Evolutionary conservation across 2,113 vertebrate genomes (phyloP).

Genomic region (Cryptomyrus ogoouensis): DNA sequence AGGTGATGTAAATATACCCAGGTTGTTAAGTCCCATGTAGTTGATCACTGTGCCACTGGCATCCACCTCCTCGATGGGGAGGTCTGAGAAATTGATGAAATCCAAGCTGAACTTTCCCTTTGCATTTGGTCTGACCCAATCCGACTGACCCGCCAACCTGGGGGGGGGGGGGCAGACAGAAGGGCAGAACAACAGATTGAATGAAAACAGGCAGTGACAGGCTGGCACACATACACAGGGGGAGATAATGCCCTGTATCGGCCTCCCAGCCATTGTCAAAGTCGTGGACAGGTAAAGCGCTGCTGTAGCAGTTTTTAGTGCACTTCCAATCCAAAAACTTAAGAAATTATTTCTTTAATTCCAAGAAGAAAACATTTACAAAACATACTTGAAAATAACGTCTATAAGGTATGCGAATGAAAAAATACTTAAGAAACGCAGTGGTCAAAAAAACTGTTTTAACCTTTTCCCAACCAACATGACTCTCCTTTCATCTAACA

Average conservation of each 20-base stretch:
- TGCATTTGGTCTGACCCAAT: conserved; percentile 54
- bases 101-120: conserved; percentile 45
- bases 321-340: not conserved
- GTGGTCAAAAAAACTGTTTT: too few species aligned
- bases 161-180: not conserved
- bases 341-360: not conserved
- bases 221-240: not conserved
- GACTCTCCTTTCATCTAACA: not conserved
- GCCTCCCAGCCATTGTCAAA: not conserved
- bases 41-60: conserved; percentile 62
- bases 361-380: not conserved
- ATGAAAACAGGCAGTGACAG: not conserved
- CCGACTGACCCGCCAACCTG: conserved; percentile 65
- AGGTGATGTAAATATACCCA: conserved; percentile 55
- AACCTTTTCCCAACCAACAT: too few species aligned
- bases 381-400: not conserved
- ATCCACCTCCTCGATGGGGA: conserved; percentile 64
- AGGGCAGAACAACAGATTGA: not conserved
- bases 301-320: not conserved
- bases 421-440: not conserved
- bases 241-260: not conserved
- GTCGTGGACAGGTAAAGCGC: not conserved
- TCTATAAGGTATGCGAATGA: not conserved
- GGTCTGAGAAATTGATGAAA: conserved; percentile 41
- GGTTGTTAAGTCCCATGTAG: conserved; percentile 62